Evolutionary conservation across 1,140 invertebrate species (phyloP), one percentile per base, ranked within the genome.

Genomic region (Centruroides vittatus): DNA sequence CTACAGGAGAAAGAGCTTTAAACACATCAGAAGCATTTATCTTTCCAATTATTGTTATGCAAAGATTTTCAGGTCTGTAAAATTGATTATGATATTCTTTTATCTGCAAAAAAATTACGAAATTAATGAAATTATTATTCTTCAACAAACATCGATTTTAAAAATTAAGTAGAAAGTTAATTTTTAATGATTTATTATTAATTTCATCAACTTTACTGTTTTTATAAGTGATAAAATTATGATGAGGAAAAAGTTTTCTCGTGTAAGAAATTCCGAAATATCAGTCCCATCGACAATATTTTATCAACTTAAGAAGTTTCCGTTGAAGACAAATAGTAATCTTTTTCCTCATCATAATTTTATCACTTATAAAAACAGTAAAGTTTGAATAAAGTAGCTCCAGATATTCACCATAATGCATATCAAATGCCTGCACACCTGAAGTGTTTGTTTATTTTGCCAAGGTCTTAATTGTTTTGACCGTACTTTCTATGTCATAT

Each of bases 31-130:
- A 76, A 51, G 85, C 79, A 55, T 84, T 80, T 5, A 95, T 81
- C 74, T 85, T 82, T 1, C 92, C 92, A 51, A 84, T 84, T 55
- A 95, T 82, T 60, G 93, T 85, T 4, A 95, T 73, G 62, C 83
- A 84, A 53, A 94, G 74, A 74, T 96, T 96, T 74, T 92, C 88
- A n/a, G 91, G 82, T 47, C 89, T 78, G 73, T 96, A 96, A 74
- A 87, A 93, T 57, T 86, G 76, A 68, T 84, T 83, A 70, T 96
- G 93, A 69, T 86, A 96, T 47, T 81, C 75, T 65, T 76, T 79
- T 35, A 88, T 83, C 85, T 88, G 66, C 55, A 61, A 66, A 53
- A 55, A 69, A 58, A 73, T 10, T 6, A 7, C 8, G 3, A 8
- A 23, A 53, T 6, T 36, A 51, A 12, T 34, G 34, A 1, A 51